Evolutionary conservation across 2,888 invertebrate genomes (phyloP), one percentile per base, ranked within the genome.

Genomic region (Brachyptera putata): DNA sequence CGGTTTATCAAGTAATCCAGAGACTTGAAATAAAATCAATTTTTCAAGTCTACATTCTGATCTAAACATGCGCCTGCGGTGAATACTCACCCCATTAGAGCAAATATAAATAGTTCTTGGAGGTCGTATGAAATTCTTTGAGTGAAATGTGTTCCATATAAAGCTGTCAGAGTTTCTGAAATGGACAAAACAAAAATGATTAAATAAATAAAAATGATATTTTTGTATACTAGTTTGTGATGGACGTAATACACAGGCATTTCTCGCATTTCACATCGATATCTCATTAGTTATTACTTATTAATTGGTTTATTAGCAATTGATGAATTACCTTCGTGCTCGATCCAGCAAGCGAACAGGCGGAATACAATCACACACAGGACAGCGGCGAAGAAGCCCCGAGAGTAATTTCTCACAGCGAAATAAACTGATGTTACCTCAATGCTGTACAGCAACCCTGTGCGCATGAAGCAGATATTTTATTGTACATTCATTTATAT

Each of bases 381-480:
- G 30, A 97, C 97, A 0, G 98, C 96, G 0, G 97, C 91, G 74
- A 97, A 98, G 76, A 99, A 98, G 0, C 97, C 98, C 34, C 98
- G 80, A 97, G 98, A 99, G 72, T 99, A 99, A 73, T 98, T 98
- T 59, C 97, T 80, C 1, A 99, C 96, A 4, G 98, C 98, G 76
- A 99, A 99, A 75, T 97, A 98, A 1, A 95, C 96, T 0, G 98
- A 95, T 21, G 98, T 99, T 77, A 98, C 98, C 82, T 99, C 98
- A 69, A 99, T 98, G 68, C 97, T 97, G 78, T 98, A 99, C 58
- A 99, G 79, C 0, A 99, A 98, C 69, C 98, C 92, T 89, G 77
- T n/a, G n/a, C n/a, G n/a, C n/a, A n/a, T n/a, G n/a, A n/a, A n/a
- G n/a, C n/a, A n/a, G n/a, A n/a, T n/a, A n/a, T n/a, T n/a, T n/a